Percentiles rank a stretch among this genome's conserved stretches.
Evolutionary conservation across 2,113 vertebrate genomes (phyloP).

Genomic region (Anguilla japonica): DNA sequence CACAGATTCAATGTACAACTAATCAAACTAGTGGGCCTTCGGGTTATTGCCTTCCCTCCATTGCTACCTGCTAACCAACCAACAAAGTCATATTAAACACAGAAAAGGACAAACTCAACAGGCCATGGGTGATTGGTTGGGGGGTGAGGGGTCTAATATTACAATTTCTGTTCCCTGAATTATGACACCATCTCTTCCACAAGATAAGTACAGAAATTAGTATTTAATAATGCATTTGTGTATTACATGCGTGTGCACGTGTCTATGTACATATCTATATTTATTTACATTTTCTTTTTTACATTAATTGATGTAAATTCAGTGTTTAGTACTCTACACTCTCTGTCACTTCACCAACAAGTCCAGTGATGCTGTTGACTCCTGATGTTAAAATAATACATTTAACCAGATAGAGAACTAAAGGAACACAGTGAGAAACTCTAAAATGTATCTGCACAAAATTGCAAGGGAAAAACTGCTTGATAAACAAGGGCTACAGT

Average conservation of each 20-base stretch:
- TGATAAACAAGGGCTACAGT: not conserved
- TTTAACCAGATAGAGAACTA: slow-evolving; percentile 7
- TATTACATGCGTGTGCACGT: not conserved
- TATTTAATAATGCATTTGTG: not conserved
- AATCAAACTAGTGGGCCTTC: slow-evolving; percentile 1
- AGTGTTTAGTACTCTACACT: slow-evolving; percentile 56
- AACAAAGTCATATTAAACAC: not conserved
- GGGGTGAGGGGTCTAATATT: not conserved
- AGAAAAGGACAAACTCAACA: not conserved
- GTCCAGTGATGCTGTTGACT: slow-evolving; percentile 40
- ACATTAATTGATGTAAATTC: not conserved
- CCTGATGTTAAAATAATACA: not conserved
- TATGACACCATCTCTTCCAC: not conserved
- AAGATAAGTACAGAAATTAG: not conserved
- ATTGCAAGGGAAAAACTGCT: not conserved
- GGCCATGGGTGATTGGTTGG: not conserved
- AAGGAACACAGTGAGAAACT: slow-evolving; percentile 6
- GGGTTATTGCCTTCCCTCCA: not conserved
- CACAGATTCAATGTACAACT: not conserved
- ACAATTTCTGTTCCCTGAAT: slow-evolving; percentile 6
- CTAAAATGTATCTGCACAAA: not conserved
- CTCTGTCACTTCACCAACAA: slow-evolving; percentile 41
- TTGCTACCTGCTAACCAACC: not conserved
- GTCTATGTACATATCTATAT: slow-evolving; percentile 7
- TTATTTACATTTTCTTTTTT: not conserved